Evolutionary conservation across 2,797 vertebrate species (phyloP).

Genomic region (Silurus lanzhouensis): DNA sequence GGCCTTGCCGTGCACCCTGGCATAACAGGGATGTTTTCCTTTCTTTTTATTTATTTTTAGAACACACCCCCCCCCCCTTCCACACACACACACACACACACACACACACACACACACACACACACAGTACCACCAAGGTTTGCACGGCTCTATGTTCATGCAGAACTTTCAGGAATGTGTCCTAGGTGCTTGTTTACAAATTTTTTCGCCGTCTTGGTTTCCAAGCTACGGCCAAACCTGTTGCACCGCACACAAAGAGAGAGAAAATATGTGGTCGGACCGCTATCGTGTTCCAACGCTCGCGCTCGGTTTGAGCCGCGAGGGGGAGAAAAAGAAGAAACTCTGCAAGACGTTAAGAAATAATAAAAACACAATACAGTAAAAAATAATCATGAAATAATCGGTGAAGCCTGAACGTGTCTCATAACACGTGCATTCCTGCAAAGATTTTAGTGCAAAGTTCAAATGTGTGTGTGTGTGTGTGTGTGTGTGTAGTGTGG

Average conservation of each 20-base stretch:
- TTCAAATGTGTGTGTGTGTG: constrained; percentile 48
- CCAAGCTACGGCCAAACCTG: constrained; percentile 70
- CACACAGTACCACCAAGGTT: neutral
- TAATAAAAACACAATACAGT: constrained; percentile 8
- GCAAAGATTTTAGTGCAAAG: constrained; percentile 72
- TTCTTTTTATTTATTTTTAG: neutral
- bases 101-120: too few species aligned
- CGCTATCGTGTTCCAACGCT: constrained; percentile 41
- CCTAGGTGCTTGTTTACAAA: constrained; percentile 66
- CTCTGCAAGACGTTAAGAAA: neutral
- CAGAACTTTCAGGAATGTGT: constrained; percentile 76
- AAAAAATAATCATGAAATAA: constrained; percentile 29
- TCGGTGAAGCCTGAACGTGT: constrained; percentile 50
- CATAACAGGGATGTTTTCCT: constrained; percentile 60
- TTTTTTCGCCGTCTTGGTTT: constrained; percentile 65
- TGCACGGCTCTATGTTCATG: constrained; percentile 53
- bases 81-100: too few species aligned
- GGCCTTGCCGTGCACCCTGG: constrained; percentile 70
- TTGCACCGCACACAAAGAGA: constrained; percentile 61
- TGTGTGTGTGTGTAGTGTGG: too few species aligned
- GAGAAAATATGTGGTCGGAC: constrained; percentile 53
- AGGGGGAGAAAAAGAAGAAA: neutral
- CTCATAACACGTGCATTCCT: constrained; percentile 64
- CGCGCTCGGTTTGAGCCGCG: constrained; percentile 4
- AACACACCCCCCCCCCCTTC: too few species aligned